These are phyloP conservation scores for Aphaenogaster rudis DNA, from an alignment of 1,140 invertebrate genomes.

Conservation along the genomic window DNA sequence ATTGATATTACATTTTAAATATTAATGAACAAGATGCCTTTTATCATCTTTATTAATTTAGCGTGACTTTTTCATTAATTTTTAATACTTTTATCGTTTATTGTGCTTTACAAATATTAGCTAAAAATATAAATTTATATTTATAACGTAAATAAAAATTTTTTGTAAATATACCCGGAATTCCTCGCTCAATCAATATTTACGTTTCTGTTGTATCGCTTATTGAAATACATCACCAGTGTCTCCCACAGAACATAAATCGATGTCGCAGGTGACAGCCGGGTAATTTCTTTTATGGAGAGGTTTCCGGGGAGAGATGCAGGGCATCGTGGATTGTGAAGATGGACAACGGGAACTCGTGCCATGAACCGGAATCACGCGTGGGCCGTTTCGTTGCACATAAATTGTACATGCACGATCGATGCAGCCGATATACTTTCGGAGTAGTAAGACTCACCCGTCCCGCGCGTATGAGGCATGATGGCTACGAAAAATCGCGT, in stretches of 20 bases:
- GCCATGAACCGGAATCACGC: slow-evolving; percentile 41
- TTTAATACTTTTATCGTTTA: not conserved
- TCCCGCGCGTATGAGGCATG: not conserved
- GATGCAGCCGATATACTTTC: slow-evolving; percentile 48
- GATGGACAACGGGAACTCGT: slow-evolving; percentile 48
- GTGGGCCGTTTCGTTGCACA: slow-evolving; percentile 26
- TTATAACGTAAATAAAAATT: not conserved
- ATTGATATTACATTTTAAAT: not conserved
- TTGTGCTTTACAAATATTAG: not conserved
- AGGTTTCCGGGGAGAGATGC: not conserved
- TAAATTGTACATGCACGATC: slow-evolving; percentile 52
- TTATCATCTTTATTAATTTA: not conserved
- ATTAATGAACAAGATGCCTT: not conserved
- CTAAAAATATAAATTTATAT: not conserved
- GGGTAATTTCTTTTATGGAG: slow-evolving; percentile 44
- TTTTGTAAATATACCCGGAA: not conserved
- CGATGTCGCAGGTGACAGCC: slow-evolving; percentile 36
- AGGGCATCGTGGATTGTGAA: not conserved
- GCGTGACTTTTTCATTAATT: not conserved
- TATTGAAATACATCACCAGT: slow-evolving; percentile 36
- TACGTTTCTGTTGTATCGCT: slow-evolving; percentile 31
- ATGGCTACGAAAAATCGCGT: slow-evolving; percentile 37
- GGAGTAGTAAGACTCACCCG: slow-evolving; percentile 5
- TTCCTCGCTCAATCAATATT: slow-evolving; percentile 3
- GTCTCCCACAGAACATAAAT: slow-evolving; percentile 52